Base-by-base conservation (phyloP, 2,797 vertebrate genomes). In the Propithecus deckenii region DNA sequence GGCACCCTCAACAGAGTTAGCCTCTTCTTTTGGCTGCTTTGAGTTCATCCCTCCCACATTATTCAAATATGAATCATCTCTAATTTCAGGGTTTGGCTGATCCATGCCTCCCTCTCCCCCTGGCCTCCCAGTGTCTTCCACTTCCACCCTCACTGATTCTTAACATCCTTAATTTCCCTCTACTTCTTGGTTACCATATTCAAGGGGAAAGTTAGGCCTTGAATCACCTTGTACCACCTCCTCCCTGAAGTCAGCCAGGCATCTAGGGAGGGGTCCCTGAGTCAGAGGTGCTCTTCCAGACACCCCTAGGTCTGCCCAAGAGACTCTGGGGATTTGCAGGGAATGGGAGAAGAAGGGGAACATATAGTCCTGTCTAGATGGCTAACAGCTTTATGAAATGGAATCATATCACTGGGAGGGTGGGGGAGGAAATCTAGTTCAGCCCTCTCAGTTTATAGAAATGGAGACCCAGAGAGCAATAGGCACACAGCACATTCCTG, bases 11-110 rank as follows among this genome's bases (percentile, higher is more conserved):
- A 72, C 98, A 97, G 97, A 97, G 97, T 97, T 93, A 43, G 97
- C 91, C 97, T 98, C 98, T 98, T 96, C 97, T 98, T 98, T 98
- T 97, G 98, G 97, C 98, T 98, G 98, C 96, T 98, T 93, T 97
- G 91, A 89, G 97, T 97, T 97, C 97, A 96, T 98, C 91, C 96
- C 76, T 97, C 98, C 98, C 98, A 98, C 98, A 97, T 80, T 95
- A 95, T 86, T 98, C 95, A 93, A 75, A 86, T 95, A 84, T 97
- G 96, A 97, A 95, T 97, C 98, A 98, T 98, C 95, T 81, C 55
- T 96, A 95, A 97, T 96, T 96, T 85, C 96, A 93, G 96, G 97
- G 75, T 90, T 97, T 97, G 89, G 86, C 87, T 86, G 94, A 89
- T 96, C 93, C 75, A 5, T 30, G 61, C 76, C 78, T 81, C 76